Evolutionary conservation across 1,140 invertebrate species (phyloP), one percentile per base, ranked within the genome.

Genomic region (Sinella curviseta): DNA sequence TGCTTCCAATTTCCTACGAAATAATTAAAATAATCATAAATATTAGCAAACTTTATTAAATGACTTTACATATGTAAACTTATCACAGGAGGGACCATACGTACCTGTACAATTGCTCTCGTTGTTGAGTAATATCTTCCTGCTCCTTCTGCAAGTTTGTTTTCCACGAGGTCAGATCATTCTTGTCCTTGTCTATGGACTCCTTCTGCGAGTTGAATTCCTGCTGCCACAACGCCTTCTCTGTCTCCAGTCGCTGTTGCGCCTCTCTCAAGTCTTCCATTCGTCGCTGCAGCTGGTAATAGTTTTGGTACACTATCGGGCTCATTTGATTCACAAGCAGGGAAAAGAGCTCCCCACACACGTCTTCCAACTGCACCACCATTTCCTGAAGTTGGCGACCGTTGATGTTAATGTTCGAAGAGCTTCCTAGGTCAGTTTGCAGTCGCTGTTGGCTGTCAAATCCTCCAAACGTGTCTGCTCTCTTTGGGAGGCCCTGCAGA

Each of bases 401-500:
- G 31, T 70, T 34, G 8, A 55, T 77, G 30, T 48, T 57, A 4
- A 31, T 16, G 57, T 14, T 60, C 2, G n/a, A 35, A 14, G 31
- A 35, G 34, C 14, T 78, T 77, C 77, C 55, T 81, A 60, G 28
- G 26, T 33, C 65, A 4, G 3, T 12, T 33, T 70, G 65, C 1
- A 55, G 31, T 67, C 83, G 80, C 82, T 87, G 81, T 79, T 85
- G 86, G 80, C 85, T 86, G 87, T 97, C 96, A 85, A 97, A 97
- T 0, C 96, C 96, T 14, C 95, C 95, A 88, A 97, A 98, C 0
- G 96, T 97, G 88, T 97, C 96, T 0, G 96, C 95, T 36, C 96
- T 89, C 84, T 95, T 93, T 2, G 96, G 95, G 78, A 97, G 86
- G 26, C 94, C 92, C 12, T 94, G 92, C 16, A 77, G 26, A 75